Percentiles rank a stretch among this genome's conserved stretches.
Evolutionary conservation across 2,797 vertebrate species (phyloP).

Genomic region (Intellagama lesueurii): DNA sequence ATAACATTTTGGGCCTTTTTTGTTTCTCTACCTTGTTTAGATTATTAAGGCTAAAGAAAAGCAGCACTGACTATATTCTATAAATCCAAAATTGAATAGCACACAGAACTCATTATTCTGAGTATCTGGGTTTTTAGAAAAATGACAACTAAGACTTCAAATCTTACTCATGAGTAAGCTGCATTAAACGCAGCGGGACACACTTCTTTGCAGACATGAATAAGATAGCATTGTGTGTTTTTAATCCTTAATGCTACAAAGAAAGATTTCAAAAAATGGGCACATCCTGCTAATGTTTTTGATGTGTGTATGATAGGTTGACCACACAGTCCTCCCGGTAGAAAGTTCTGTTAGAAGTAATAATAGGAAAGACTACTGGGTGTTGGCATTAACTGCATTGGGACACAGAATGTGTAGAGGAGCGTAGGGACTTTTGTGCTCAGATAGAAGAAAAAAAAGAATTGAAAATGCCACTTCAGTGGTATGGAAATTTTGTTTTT

Average conservation of each 20-base stretch:
- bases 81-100: not conserved
- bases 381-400: not conserved
- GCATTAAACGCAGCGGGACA: not conserved
- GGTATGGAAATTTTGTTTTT: not conserved
- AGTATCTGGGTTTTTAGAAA: not conserved
- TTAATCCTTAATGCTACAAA: not conserved
- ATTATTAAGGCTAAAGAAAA: not conserved
- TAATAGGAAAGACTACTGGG: not conserved
- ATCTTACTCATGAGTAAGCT: not conserved
- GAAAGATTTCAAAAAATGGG: not conserved
- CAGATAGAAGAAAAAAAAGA: not conserved
- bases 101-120: not conserved
- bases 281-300: not conserved
- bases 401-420: not conserved
- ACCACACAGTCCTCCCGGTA: not conserved
- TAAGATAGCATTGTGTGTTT: not conserved
- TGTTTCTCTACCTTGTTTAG: not conserved
- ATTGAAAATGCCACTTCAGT: not conserved
- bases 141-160: not conserved
- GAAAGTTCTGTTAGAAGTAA: not conserved
- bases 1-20: not conserved
- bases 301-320: not conserved
- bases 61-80: not conserved
- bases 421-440: not conserved
- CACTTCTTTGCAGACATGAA: not conserved